Conservation (phyloP, 1,140 invertebrate genomes). For the Dryas iulia region DNA sequence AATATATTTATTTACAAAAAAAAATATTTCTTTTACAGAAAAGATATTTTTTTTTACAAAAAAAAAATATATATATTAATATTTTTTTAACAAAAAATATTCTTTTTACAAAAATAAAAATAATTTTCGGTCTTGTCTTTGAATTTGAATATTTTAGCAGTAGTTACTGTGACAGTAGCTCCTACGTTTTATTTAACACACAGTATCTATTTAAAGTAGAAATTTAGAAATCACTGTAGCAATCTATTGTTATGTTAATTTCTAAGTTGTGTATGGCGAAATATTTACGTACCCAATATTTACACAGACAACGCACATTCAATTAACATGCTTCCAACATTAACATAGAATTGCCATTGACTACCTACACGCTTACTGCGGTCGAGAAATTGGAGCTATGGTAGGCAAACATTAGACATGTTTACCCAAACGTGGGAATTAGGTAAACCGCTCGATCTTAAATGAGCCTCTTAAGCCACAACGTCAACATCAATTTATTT, state of each 20-base stretch:
- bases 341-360: conserved; percentile 30
- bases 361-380: conserved; percentile 22
- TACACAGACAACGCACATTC: conserved; percentile 14
- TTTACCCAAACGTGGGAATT: conserved; percentile 40
- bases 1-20: too few relatives aligned
- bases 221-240: not conserved
- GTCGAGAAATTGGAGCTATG: conserved; percentile 30
- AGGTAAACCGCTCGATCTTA: conserved; percentile 38
- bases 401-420: conserved; percentile 35
- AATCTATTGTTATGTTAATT: conserved; percentile 19
- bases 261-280: conserved; percentile 6
- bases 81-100: too few relatives aligned
- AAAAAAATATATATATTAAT: too few relatives aligned
- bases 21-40: too few relatives aligned
- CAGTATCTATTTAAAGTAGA: not conserved
- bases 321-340: conserved; percentile 23
- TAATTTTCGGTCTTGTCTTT: too few relatives aligned
- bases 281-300: conserved; percentile 15
- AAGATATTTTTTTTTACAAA: too few relatives aligned
- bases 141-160: too few relatives aligned
- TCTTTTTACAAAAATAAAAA: too few relatives aligned
- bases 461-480: conserved; percentile 39
- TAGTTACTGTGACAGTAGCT: not conserved
- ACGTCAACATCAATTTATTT: conserved; percentile 39
- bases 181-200: not conserved